phyloP scores from a whole-genome alignment of 2,888 invertebrate genomes.

The Eristalinus sepulchralis region DNA sequence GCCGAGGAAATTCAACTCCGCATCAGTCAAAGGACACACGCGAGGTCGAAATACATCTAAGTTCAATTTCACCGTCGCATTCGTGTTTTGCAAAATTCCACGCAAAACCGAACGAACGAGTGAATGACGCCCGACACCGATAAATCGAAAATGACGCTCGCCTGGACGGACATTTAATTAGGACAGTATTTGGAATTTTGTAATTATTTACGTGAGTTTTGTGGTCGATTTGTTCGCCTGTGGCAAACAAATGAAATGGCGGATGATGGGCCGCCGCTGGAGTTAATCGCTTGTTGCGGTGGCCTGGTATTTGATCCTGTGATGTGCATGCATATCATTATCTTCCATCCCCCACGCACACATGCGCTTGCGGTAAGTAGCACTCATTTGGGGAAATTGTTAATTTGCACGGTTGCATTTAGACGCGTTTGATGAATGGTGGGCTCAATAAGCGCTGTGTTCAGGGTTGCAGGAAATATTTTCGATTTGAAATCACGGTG shows the following conservation, averaged over 20 bases:
- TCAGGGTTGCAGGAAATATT: background rate
- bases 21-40: conserved; percentile 9
- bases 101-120: background rate
- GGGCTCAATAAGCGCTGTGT: background rate
- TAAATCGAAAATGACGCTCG: background rate
- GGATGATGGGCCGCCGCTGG: background rate
- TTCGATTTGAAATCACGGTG: background rate
- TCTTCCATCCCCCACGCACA: background rate
- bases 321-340: background rate
- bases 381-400: conserved; percentile 55
- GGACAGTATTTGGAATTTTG: conserved; percentile 68
- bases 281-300: conserved; percentile 56
- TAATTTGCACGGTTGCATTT: conserved; percentile 58
- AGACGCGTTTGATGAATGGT: conserved; percentile 41
- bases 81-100: conserved; percentile 23
- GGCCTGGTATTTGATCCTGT: conserved; percentile 34
- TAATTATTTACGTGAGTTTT: conserved; percentile 65
- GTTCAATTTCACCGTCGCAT: conserved; percentile 35
- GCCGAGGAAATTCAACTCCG: background rate
- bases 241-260: background rate
- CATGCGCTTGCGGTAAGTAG: conserved; percentile 44
- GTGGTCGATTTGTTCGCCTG: conserved; percentile 58
- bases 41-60: conserved; percentile 30
- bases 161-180: conserved; percentile 61
- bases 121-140: background rate